Evolutionary conservation across 1,140 invertebrate genomes (phyloP).

Genomic region (Melitaea cinxia): DNA sequence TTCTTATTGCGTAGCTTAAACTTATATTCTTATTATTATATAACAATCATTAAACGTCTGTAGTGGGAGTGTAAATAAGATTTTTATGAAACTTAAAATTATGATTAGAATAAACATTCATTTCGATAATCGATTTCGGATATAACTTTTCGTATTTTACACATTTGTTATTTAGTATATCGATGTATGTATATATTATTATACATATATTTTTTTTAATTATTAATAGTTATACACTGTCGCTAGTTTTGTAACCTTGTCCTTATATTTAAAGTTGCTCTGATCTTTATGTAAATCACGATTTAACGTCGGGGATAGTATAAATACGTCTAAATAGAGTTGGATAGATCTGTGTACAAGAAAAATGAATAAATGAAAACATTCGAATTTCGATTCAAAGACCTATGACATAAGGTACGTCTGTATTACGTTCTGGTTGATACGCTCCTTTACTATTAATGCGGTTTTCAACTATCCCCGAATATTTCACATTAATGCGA

Average conservation of each 20-base stretch:
- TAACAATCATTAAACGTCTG: constrained; percentile 60
- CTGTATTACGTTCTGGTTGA: no score
- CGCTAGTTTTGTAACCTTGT: constrained; percentile 49
- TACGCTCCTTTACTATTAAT: no score
- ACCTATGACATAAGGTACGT: no score
- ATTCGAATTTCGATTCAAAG: no score
- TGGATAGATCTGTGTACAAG: no score
- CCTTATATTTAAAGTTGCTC: constrained; percentile 34
- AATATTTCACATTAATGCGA: constrained; percentile 16
- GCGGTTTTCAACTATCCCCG: no score
- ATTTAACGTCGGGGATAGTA: no score
- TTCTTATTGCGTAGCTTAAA: constrained; percentile 69
- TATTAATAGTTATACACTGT: constrained; percentile 53
- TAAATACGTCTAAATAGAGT: no score
- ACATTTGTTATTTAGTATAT: constrained; percentile 79
- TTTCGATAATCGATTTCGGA: constrained; percentile 30
- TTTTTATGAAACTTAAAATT: constrained; percentile 39
- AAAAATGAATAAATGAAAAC: no score
- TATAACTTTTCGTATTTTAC: constrained; percentile 50
- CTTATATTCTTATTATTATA: constrained; percentile 56
- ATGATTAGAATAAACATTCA: constrained; percentile 27
- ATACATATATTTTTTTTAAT: constrained; percentile 24
- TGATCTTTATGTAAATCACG: constrained; percentile 16
- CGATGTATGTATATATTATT: constrained; percentile 60
- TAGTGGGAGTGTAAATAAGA: constrained; percentile 75